These are phyloP conservation scores for Anagyrus pseudococci DNA, from an alignment of 2,888 invertebrate species.

Conservation along the genomic window DNA sequence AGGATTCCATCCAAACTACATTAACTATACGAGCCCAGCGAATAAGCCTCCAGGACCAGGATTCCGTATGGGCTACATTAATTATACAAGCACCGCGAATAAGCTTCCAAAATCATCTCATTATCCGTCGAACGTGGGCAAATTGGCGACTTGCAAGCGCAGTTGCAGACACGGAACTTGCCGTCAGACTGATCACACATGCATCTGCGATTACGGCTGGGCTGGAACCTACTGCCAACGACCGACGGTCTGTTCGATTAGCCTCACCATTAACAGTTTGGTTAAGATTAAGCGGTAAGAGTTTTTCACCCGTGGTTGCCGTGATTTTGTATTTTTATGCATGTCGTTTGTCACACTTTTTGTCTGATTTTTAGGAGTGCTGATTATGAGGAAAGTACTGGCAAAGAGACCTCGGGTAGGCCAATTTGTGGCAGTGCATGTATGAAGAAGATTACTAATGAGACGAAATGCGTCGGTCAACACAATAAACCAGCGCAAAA, in stretches of 20 bases:
- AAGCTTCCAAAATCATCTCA: too few relatives aligned
- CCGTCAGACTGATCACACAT: conserved; percentile 17
- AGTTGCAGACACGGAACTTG: conserved; percentile 39
- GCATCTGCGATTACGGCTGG: conserved; percentile 49
- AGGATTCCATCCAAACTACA: too few relatives aligned
- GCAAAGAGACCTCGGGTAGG: conserved; percentile 24
- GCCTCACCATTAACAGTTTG: conserved; percentile 1
- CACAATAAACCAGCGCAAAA: not conserved
- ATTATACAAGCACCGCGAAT: too few relatives aligned
- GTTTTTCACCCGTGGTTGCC: too few relatives aligned
- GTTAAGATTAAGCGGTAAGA: conserved; percentile 25
- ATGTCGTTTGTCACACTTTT: too few relatives aligned
- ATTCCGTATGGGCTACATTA: too few relatives aligned
- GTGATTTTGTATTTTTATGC: not conserved
- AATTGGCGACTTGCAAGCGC: conserved; percentile 29
- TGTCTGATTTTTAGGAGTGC: too few relatives aligned
- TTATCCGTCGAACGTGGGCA: too few relatives aligned
- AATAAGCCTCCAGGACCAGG: too few relatives aligned
- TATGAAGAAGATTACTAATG: conserved; percentile 16
- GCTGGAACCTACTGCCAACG: conserved; percentile 43
- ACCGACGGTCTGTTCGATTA: conserved; percentile 39
- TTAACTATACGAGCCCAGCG: too few relatives aligned
- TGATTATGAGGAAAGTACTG: too few relatives aligned
- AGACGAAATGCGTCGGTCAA: conserved; percentile 23
- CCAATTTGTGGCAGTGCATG: conserved; percentile 32